These are phyloP conservation scores for Drosophila orosa DNA, from an alignment of 1,140 invertebrate genomes.

Conservation along the genomic window DNA sequence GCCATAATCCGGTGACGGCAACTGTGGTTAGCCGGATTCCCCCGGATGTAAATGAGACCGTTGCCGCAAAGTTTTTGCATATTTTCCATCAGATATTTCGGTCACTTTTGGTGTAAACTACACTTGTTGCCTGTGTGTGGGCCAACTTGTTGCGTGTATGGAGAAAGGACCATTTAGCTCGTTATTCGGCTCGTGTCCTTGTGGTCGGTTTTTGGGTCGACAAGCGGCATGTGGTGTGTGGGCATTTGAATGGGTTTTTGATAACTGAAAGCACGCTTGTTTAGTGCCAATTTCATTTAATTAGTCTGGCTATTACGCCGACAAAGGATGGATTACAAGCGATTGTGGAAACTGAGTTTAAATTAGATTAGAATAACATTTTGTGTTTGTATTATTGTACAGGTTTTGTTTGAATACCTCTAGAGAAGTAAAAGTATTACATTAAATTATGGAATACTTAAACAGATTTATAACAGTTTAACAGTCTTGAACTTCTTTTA, in stretches of 20 bases:
- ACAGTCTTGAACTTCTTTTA: not conserved
- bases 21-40: constrained; percentile 41
- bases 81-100: constrained; percentile 60
- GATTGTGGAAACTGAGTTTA: not conserved
- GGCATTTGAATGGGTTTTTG: constrained; percentile 30
- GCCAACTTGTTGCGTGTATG: constrained; percentile 57
- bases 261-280: constrained; percentile 40
- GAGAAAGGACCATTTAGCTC: constrained; percentile 15
- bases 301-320: not conserved
- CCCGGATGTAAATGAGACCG: constrained; percentile 69
- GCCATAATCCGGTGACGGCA: constrained; percentile 55
- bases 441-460: not conserved
- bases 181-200: constrained; percentile 17
- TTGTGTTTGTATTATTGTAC: not conserved
- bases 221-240: constrained; percentile 5
- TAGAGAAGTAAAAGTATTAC: too few species aligned
- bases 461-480: too few species aligned
- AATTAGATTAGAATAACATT: not conserved
- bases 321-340: not conserved
- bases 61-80: constrained; percentile 57
- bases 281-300: constrained; percentile 30
- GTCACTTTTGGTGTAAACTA: constrained; percentile 28
- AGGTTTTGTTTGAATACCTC: too few species aligned
- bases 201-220: constrained; percentile 16
- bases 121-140: constrained; percentile 40